A percentile compares a stretch with the other conserved stretches of the same genome.
Conservation (phyloP, 2,113 vertebrate species). For the Microtus oregoni region DNA sequence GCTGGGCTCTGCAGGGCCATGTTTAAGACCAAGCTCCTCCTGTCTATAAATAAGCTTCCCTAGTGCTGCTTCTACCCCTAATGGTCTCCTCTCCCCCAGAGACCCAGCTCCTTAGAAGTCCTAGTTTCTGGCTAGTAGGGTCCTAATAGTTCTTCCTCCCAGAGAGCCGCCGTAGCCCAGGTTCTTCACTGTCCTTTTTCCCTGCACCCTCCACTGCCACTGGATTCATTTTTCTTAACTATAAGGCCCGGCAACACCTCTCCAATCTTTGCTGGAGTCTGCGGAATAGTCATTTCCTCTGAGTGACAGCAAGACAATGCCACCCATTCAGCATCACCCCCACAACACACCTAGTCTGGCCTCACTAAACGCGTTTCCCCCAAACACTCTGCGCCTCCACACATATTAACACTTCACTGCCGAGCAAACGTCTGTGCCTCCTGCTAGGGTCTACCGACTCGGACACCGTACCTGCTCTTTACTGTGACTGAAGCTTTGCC, state of each 20-base stretch:
- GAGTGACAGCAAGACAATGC: neutral
- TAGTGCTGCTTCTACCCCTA: neutral
- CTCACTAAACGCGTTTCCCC: conserved; percentile 9
- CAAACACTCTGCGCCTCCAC: neutral
- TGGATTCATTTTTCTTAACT: neutral
- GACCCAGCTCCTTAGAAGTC: neutral
- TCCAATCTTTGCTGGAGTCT: neutral
- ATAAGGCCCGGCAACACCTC: neutral
- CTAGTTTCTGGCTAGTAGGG: neutral
- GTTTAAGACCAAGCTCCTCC: neutral
- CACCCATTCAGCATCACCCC: neutral
- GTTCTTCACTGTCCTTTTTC: neutral
- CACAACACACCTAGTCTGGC: neutral
- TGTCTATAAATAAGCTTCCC: neutral
- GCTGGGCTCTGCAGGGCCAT: too few species aligned
- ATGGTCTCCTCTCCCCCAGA: neutral
- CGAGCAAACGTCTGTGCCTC: neutral
- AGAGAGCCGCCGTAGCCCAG: neutral
- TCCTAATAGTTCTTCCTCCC: neutral
- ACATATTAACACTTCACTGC: neutral
- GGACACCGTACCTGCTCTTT: neutral
- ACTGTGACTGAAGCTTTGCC: neutral
- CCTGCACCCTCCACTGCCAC: neutral
- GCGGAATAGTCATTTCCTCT: neutral
- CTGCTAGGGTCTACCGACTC: neutral